These are phyloP conservation scores for Ridgeia piscesae DNA, from an alignment of 1,140 invertebrate species.

Conservation along the genomic window DNA sequence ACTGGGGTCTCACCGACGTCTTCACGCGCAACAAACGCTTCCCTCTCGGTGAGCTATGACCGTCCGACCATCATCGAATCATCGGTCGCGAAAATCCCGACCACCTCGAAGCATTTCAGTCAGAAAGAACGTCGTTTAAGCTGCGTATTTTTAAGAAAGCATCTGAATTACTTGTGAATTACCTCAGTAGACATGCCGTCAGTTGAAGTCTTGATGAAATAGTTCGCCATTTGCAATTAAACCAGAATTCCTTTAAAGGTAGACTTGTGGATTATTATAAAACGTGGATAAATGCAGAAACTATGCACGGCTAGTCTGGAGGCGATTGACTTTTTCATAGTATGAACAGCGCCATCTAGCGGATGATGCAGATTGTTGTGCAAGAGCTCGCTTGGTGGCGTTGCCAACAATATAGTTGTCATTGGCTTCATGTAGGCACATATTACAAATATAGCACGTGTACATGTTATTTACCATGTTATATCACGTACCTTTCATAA, in stretches of 20 bases:
- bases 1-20: not conserved
- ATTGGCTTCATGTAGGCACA: not conserved
- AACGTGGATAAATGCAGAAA: not conserved
- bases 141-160: no score
- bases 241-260: not conserved
- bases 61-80: not conserved
- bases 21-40: not conserved
- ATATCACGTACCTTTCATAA: no score
- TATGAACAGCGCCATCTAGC: not conserved
- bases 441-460: no score
- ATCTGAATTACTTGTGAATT: no score
- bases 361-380: not conserved
- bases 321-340: no score
- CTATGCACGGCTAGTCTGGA: not conserved
- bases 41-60: not conserved
- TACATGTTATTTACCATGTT: no score
- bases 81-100: not conserved
- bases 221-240: not conserved
- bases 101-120: not conserved
- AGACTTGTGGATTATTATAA: no score
- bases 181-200: not conserved
- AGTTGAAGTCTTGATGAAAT: not conserved
- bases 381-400: not conserved
- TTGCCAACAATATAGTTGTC: not conserved
- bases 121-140: no score